phyloP scores from a whole-genome alignment of 2,797 vertebrate genomes.

The Mastacembelus armatus region DNA sequence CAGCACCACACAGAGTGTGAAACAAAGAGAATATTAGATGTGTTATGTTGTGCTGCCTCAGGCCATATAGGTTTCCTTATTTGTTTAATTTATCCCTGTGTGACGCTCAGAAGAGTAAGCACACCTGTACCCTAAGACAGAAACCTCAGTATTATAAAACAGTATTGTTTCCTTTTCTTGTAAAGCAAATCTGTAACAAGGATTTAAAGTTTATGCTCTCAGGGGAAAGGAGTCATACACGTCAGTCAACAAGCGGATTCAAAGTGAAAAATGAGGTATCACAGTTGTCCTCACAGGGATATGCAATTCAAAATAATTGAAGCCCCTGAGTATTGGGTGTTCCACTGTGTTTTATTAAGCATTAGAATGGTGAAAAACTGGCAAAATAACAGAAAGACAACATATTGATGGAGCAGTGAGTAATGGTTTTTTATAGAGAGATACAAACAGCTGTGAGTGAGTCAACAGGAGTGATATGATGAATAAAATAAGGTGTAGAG shows the following conservation, averaged over 20 bases:
- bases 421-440: not conserved
- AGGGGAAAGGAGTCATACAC: not conserved
- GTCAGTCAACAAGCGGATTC: conserved; percentile 40
- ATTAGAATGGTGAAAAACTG: not conserved
- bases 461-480: not conserved
- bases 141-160: conserved; percentile 15
- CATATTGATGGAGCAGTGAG: not conserved
- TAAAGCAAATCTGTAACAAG: conserved; percentile 38
- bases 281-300: conserved; percentile 1
- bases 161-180: conserved; percentile 34
- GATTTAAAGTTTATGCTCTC: conserved; percentile 11
- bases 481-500: not conserved
- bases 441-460: not conserved
- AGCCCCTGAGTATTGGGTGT: conserved; percentile 13
- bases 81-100: conserved; percentile 60
- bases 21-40: conserved; percentile 24
- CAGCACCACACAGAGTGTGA: conserved; percentile 19
- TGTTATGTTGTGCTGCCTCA: conserved; percentile 59
- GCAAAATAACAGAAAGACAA: not conserved
- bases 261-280: conserved; percentile 24
- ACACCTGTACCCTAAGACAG: conserved; percentile 14
- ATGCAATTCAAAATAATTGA: conserved; percentile 25
- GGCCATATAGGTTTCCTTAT: conserved; percentile 46
- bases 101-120: conserved; percentile 28
- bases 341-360: not conserved